Evolutionary conservation across 2,113 vertebrate genomes (phyloP).

Genomic region (Thalassarche chlororhynchos): DNA sequence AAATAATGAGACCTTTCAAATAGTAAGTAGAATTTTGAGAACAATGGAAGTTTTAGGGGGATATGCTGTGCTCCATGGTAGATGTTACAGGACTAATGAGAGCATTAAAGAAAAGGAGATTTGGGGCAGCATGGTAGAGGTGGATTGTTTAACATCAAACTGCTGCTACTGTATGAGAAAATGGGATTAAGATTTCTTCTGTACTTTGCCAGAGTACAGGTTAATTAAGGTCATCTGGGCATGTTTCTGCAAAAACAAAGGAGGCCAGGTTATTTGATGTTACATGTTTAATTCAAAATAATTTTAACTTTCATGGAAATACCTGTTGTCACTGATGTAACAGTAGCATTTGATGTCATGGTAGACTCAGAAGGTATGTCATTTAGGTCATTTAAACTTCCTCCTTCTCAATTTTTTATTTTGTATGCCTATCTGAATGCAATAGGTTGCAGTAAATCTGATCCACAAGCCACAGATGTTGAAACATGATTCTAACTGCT

Average conservation of each 20-base stretch:
- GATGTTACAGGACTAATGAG: conserved; percentile 50
- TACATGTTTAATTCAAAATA: background rate
- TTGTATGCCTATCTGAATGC: background rate
- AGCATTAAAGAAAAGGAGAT: conserved; percentile 55
- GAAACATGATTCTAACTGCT: background rate
- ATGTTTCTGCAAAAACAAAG: background rate
- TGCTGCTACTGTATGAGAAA: conserved; percentile 46
- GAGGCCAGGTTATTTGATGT: background rate
- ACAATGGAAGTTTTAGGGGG: background rate
- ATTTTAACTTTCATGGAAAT: background rate
- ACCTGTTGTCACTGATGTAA: background rate
- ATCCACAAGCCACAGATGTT: background rate
- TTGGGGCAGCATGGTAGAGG: conserved; percentile 13
- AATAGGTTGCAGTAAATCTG: background rate
- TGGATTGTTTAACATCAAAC: conserved; percentile 6
- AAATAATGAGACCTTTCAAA: conserved; percentile 25
- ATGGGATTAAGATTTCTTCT: conserved; percentile 55
- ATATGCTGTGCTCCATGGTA: background rate
- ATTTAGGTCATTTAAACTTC: background rate
- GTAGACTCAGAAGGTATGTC: background rate
- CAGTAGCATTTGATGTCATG: background rate
- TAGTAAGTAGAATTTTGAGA: background rate
- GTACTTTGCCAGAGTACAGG: conserved; percentile 22
- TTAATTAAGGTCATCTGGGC: conserved; percentile 30
- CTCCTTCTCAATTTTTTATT: background rate